Conservation (phyloP, 2,888 invertebrate species). For the Agrochola litura region DNA sequence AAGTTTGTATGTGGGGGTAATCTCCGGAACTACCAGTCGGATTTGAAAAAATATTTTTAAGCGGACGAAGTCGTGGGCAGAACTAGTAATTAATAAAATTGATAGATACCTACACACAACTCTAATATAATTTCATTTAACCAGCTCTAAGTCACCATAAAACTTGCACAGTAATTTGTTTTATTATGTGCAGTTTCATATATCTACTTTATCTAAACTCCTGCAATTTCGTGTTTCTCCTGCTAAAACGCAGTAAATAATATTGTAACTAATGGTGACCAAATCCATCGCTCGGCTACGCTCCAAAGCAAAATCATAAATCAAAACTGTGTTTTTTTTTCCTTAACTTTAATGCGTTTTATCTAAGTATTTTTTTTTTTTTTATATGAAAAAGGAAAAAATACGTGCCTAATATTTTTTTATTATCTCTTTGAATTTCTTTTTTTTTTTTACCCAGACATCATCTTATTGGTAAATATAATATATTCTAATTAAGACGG, state of each 20-base stretch:
- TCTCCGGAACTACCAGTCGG: too few species aligned
- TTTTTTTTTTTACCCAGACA: too few species aligned
- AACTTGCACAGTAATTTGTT: not conserved
- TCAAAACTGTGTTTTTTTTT: too few species aligned
- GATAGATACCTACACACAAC: not conserved
- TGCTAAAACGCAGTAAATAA: not conserved
- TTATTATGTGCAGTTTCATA: too few species aligned
- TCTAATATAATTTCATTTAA: not conserved
- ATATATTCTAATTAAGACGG: conserved; percentile 20
- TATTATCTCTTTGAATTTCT: too few species aligned
- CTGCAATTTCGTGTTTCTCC: not conserved
- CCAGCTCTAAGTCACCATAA: not conserved
- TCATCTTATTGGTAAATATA: conserved; percentile 4
- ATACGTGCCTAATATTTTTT: too few species aligned
- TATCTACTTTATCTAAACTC: not conserved
- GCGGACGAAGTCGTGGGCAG: too few species aligned
- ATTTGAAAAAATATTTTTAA: too few species aligned
- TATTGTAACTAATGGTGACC: not conserved
- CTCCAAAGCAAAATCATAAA: not conserved
- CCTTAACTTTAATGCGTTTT: too few species aligned
- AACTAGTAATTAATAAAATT: not conserved
- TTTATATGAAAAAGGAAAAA: too few species aligned
- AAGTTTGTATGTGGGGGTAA: too few species aligned
- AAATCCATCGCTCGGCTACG: not conserved
- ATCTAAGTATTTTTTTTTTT: too few species aligned